Conservation (phyloP, 2,113 vertebrate species). For the Cyprinodon brontotheroides region DNA sequence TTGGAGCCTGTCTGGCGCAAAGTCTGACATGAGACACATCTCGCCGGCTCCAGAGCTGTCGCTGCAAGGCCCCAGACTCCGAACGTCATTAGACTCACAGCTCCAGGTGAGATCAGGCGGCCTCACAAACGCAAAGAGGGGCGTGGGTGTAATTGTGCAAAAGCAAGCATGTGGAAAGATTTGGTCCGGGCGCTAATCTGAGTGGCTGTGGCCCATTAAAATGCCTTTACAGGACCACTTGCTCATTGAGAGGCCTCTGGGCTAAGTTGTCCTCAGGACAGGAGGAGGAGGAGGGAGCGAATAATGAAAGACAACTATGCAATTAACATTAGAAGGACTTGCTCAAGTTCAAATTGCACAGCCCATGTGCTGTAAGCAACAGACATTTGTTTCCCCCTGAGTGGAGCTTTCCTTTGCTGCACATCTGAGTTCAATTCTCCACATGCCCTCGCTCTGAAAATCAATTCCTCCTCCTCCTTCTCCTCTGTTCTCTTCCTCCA, state of each 20-base stretch:
- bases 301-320: constrained; percentile 69
- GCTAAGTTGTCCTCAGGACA: constrained; percentile 45
- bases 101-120: constrained; percentile 57
- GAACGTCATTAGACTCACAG: constrained; percentile 66
- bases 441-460: constrained; percentile 71
- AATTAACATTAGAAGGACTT: constrained; percentile 73
- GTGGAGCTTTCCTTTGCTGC: constrained; percentile 60
- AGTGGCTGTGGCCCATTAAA: constrained; percentile 59
- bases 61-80: constrained; percentile 60
- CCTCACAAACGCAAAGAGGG: constrained; percentile 12
- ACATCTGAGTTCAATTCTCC: constrained; percentile 78
- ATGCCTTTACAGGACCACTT: constrained; percentile 62
- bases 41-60: constrained; percentile 60
- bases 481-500: constrained; percentile 68
- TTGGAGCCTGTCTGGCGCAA: constrained; percentile 69
- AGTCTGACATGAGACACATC: constrained; percentile 70
- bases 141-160: constrained; percentile 22
- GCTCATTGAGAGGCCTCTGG: constrained; percentile 62
- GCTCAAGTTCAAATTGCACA: constrained; percentile 70
- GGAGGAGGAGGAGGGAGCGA: constrained; percentile 21
- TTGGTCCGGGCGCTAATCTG: constrained; percentile 44
- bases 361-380: constrained; percentile 72
- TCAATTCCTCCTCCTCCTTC: constrained; percentile 71
- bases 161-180: constrained; percentile 35
- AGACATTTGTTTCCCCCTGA: constrained; percentile 73